Evolutionary conservation across 2,113 vertebrate species (phyloP).

Genomic region (Fregetta grallaria): DNA sequence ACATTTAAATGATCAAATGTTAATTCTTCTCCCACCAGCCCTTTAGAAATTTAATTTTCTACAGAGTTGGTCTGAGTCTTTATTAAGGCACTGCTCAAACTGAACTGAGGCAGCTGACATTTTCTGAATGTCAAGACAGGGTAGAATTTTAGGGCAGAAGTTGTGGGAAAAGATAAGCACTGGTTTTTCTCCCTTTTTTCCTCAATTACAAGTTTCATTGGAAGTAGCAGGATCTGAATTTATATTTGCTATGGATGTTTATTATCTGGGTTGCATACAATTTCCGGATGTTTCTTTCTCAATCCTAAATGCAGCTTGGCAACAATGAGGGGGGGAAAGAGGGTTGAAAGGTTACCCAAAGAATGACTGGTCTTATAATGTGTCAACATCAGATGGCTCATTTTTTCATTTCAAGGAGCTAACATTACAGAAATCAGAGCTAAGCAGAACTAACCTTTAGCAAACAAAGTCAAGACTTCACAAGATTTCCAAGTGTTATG

Average conservation of each 20-base stretch:
- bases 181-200: not conserved
- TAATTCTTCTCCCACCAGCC: not conserved
- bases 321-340: not conserved
- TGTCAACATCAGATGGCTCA: not conserved
- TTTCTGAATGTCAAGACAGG: not conserved
- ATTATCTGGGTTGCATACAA: not conserved
- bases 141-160: not conserved
- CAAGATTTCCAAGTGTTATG: not conserved
- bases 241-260: not conserved
- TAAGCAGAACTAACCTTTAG: constrained; percentile 32
- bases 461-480: constrained; percentile 24
- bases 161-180: not conserved
- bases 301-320: not conserved
- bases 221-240: not conserved
- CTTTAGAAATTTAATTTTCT: not conserved
- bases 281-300: not conserved
- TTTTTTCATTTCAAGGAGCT: constrained; percentile 12
- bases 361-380: not conserved
- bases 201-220: not conserved
- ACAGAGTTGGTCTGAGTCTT: not conserved
- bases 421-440: not conserved
- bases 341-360: not conserved
- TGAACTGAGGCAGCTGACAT: not conserved
- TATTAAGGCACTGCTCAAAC: not conserved
- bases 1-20: not conserved